phyloP scores from a whole-genome alignment of 2,113 vertebrate species.

The Actinemys pallida region DNA sequence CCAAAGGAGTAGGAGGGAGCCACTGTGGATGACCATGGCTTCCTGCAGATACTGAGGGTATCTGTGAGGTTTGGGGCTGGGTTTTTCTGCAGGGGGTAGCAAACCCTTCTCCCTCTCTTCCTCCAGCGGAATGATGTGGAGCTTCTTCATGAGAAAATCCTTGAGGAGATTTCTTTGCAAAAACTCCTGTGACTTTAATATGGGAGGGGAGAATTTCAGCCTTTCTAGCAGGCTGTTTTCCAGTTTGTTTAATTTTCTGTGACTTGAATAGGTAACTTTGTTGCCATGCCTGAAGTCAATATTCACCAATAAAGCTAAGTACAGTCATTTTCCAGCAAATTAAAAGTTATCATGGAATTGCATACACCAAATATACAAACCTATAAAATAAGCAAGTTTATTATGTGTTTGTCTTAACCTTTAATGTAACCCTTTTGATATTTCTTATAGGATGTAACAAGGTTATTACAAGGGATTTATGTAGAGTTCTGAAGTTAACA shows the following conservation, averaged over 20 bases:
- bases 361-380: background rate
- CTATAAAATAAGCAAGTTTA: background rate
- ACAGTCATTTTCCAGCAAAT: background rate
- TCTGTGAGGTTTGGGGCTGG: background rate
- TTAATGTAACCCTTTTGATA: background rate
- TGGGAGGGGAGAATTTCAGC: background rate
- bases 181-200: fast-evolving
- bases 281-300: fast-evolving
- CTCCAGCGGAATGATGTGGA: background rate
- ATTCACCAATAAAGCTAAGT: background rate
- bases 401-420: background rate
- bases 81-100: background rate
- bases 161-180: background rate
- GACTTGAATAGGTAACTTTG: background rate
- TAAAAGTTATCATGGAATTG: background rate
- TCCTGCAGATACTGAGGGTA: background rate
- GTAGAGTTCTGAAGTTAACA: conserved; percentile 17
- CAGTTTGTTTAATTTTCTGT: fast-evolving
- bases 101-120: background rate
- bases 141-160: background rate
- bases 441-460: conserved; percentile 19
- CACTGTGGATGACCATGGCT: background rate
- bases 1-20: too few relatives aligned
- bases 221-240: too few relatives aligned
- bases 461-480: conserved; percentile 45